Percentiles rank a stretch among this genome's conserved stretches.
These are phyloP conservation scores for Trichomalopsis sarcophagae DNA, from an alignment of 1,140 invertebrate genomes.

Conservation along the genomic window DNA sequence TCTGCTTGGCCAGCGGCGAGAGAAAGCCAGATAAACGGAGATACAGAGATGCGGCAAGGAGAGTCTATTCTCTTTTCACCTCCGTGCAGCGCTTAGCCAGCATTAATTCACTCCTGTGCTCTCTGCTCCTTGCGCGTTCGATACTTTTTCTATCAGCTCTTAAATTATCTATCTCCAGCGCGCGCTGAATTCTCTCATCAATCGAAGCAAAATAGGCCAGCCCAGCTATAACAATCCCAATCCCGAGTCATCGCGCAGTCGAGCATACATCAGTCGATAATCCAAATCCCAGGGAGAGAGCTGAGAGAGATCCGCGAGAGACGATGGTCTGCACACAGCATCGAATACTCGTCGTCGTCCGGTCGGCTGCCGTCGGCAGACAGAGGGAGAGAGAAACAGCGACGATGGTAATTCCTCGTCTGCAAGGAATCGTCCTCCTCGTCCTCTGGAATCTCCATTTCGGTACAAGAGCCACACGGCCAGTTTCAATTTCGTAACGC, in stretches of 20 bases:
- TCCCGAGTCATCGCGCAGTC: not conserved
- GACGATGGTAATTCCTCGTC: conserved; percentile 44
- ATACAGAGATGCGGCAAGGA: conserved; percentile 15
- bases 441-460: conserved; percentile 56
- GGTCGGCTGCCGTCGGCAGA: not conserved
- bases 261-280: conserved; percentile 24
- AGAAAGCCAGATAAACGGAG: conserved; percentile 20
- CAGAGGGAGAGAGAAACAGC: not conserved
- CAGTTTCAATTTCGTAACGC: conserved; percentile 74
- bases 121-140: not conserved
- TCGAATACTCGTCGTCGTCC: conserved; percentile 7
- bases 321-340: not conserved
- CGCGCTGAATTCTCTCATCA: not conserved
- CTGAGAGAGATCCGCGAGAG: not conserved
- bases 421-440: conserved; percentile 34
- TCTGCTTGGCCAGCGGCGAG: conserved; percentile 10
- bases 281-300: conserved; percentile 23
- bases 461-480: conserved; percentile 58
- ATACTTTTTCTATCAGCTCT: not conserved
- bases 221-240: not conserved
- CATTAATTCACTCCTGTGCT: not conserved
- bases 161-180: not conserved
- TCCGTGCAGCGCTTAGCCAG: not conserved
- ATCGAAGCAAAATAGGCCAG: not conserved
- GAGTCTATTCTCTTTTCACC: conserved; percentile 25